Evolutionary conservation across 2,797 vertebrate genomes (phyloP).

Genomic region (Oreochromis grahami): DNA sequence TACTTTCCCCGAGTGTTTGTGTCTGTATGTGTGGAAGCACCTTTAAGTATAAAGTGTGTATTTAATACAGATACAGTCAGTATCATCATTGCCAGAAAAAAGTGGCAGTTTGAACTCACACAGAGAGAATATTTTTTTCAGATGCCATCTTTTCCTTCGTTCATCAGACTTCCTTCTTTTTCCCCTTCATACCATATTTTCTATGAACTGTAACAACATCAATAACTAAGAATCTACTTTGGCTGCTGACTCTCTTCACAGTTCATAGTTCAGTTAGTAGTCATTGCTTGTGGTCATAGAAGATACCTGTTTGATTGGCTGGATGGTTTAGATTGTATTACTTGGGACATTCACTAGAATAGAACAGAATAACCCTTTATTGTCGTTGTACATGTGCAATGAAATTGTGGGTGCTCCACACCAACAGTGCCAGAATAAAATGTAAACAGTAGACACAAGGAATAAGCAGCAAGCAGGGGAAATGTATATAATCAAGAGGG

Average conservation of each 20-base stretch:
- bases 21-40: neutral
- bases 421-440: neutral
- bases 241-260: neutral
- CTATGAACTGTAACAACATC: neutral
- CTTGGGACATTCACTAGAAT: neutral
- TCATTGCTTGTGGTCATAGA: neutral
- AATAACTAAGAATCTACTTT: neutral
- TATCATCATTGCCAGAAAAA: constrained; percentile 22
- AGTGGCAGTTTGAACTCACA: neutral
- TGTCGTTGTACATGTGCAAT: neutral
- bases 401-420: neutral
- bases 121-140: constrained; percentile 28
- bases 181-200: neutral
- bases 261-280: neutral
- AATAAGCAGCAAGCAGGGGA: neutral
- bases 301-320: constrained; percentile 5
- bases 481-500: neutral
- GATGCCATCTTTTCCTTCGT: constrained; percentile 38
- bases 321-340: neutral
- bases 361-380: accelerated
- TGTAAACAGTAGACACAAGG: neutral
- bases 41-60: neutral
- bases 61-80: neutral
- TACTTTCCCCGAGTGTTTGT: neutral
- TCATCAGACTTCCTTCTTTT: neutral